Conservation (phyloP, 1,140 invertebrate genomes). For the Lordiphosa stackelbergi region DNA sequence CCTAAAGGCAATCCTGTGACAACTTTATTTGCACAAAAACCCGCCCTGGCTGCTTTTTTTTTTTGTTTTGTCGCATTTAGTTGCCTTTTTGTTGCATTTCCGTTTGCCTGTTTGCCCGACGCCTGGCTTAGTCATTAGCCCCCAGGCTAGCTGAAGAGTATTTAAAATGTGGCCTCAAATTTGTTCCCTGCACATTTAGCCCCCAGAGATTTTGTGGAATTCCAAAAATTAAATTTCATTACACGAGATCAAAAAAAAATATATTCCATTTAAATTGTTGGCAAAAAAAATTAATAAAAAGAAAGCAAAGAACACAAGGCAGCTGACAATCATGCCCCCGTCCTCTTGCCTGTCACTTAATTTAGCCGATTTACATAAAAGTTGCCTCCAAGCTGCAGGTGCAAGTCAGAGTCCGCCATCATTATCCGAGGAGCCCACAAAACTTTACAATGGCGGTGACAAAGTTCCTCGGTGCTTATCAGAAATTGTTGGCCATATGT, state of each 20-base stretch:
- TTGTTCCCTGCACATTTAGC: slow-evolving; percentile 31
- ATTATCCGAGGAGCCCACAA: slow-evolving; percentile 2
- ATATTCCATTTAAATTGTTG: slow-evolving; percentile 66
- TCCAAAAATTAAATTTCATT: slow-evolving; percentile 36
- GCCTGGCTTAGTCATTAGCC: slow-evolving; percentile 56
- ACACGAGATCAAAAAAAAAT: slow-evolving; percentile 37
- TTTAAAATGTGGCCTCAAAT: slow-evolving; percentile 45
- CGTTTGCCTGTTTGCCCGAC: slow-evolving; percentile 33
- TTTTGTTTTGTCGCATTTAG: slow-evolving; percentile 43
- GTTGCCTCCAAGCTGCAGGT: slow-evolving; percentile 44
- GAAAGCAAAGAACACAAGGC: slow-evolving; percentile 10
- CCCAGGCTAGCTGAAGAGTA: slow-evolving; percentile 38
- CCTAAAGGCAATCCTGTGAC: slow-evolving; percentile 47
- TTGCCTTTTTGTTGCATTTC: slow-evolving; percentile 59
- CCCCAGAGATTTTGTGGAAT: slow-evolving; percentile 8
- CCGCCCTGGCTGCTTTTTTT: slow-evolving; percentile 23
- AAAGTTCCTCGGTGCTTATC: slow-evolving; percentile 46
- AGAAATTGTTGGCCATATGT: slow-evolving; percentile 59
- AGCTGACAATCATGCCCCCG: slow-evolving; percentile 6
- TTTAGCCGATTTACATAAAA: slow-evolving; percentile 70
- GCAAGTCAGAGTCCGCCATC: slow-evolving; percentile 31
- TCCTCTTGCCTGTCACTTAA: slow-evolving; percentile 55
- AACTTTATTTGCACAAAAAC: slow-evolving; percentile 55
- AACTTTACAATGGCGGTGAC: slow-evolving; percentile 46
- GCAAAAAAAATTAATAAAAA: slow-evolving; percentile 52